Evolutionary conservation across 2,888 invertebrate species (phyloP).

Genomic region (Pilophorus perplexus): DNA sequence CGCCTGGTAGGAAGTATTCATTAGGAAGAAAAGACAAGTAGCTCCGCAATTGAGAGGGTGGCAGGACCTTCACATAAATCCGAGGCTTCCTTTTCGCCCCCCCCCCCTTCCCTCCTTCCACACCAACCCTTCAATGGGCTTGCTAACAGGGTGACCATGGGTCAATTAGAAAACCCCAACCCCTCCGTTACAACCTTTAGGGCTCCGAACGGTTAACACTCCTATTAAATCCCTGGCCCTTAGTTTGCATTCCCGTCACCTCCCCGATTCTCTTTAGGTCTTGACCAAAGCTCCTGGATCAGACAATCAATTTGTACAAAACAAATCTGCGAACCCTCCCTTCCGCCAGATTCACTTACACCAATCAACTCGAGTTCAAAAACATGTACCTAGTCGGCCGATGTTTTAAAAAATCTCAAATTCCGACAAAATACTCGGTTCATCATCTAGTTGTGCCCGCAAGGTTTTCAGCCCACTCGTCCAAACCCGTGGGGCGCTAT

Average conservation of each 20-base stretch:
- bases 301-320: conserved; percentile 41
- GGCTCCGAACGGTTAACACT: conserved; percentile 42
- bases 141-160: conserved; percentile 43
- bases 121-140: conserved; percentile 33
- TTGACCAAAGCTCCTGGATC: conserved; percentile 35
- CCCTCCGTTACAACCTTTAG: conserved; percentile 21
- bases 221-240: conserved; percentile 41
- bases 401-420: no score
- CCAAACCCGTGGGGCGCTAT: no score
- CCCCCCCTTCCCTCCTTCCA: not conserved
- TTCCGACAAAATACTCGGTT: no score
- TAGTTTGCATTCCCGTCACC: conserved; percentile 40
- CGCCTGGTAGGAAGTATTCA: conserved; percentile 24
- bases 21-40: conserved; percentile 28
- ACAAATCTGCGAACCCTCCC: conserved; percentile 27
- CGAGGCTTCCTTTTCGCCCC: conserved; percentile 1
- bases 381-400: no score
- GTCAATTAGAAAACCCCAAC: conserved; percentile 41
- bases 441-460: no score
- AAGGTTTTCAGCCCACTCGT: no score
- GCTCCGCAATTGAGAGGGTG: conserved; percentile 14
- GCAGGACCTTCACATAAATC: conserved; percentile 35
- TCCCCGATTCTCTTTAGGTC: not conserved
- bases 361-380: not conserved
- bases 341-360: conserved; percentile 1